Percentiles rank a stretch among this genome's conserved stretches.
Evolutionary conservation across 2,888 invertebrate genomes (phyloP).

Genomic region (Cancer borealis): DNA sequence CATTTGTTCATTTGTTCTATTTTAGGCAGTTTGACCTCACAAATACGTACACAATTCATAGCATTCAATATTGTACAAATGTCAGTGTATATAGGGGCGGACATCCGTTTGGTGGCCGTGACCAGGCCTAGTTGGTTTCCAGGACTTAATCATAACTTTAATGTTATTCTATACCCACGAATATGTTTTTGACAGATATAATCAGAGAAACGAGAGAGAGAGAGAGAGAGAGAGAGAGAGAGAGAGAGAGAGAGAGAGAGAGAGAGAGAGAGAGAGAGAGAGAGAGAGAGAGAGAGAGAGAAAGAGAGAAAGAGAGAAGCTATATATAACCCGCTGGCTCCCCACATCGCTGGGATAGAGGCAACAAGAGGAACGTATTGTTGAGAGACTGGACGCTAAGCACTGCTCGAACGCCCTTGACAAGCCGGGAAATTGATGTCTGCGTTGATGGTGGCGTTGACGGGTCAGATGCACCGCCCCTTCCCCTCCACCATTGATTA

Average conservation of each 20-base stretch:
- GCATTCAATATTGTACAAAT: too few relatives aligned
- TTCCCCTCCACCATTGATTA: not conserved
- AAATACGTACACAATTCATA: too few relatives aligned
- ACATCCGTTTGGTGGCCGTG: too few relatives aligned
- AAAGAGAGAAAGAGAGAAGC: not conserved
- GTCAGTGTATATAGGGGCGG: too few relatives aligned
- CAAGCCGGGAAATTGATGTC: conserved; percentile 4
- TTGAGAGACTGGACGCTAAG: conserved; percentile 3
- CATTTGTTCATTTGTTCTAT: too few relatives aligned
- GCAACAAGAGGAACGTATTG: conserved; percentile 7
- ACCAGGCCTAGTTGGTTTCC: too few relatives aligned
- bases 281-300: conserved; percentile 20
- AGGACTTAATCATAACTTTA: too few relatives aligned
- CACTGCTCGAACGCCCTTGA: not conserved
- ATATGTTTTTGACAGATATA: too few relatives aligned
- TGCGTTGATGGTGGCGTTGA: conserved; percentile 16
- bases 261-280: conserved; percentile 16
- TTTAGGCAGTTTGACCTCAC: too few relatives aligned
- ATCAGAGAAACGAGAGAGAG: too few relatives aligned
- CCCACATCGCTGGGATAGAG: not conserved
- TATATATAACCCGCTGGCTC: not conserved
- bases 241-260: conserved; percentile 10
- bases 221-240: not conserved
- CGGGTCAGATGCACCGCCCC: not conserved
- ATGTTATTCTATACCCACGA: too few relatives aligned